These are phyloP conservation scores for Pelosia muscerda DNA, from an alignment of 2,888 invertebrate species.

Conservation along the genomic window DNA sequence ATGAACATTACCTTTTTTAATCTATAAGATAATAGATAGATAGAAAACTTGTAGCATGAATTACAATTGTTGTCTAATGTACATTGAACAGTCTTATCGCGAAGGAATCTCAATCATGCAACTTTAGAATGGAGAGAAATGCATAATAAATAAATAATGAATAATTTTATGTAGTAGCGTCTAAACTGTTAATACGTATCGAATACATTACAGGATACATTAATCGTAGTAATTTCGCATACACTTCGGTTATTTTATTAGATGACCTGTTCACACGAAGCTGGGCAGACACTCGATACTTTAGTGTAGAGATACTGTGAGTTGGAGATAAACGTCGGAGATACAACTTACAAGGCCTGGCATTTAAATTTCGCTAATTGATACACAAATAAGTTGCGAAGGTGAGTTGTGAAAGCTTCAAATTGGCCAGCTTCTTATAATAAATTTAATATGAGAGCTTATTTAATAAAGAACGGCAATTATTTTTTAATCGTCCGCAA, in stretches of 20 bases:
- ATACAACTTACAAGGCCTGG: slow-evolving; percentile 31
- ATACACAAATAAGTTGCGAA: background rate
- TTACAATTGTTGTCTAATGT: too few species aligned
- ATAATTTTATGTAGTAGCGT: background rate
- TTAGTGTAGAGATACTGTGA: slow-evolving; percentile 36
- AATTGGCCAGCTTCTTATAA: background rate
- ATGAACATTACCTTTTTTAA: background rate
- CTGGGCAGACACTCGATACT: slow-evolving; percentile 27
- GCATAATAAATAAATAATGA: too few species aligned
- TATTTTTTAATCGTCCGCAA: background rate
- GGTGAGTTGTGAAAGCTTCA: background rate
- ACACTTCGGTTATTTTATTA: slow-evolving; percentile 44
- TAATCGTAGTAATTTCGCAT: slow-evolving; percentile 50
- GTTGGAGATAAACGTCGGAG: slow-evolving; percentile 35
- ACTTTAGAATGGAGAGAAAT: too few species aligned
- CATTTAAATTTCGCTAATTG: slow-evolving; percentile 32
- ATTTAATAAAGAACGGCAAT: background rate
- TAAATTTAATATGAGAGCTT: background rate
- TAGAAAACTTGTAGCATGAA: too few species aligned
- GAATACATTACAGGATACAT: slow-evolving; percentile 34
- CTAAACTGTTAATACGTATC: slow-evolving; percentile 6
- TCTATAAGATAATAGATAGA: too few species aligned
- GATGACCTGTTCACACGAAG: slow-evolving; percentile 37
- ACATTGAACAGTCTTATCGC: too few species aligned
- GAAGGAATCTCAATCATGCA: too few species aligned